Conservation (phyloP, 2,888 invertebrate species). For the Barypeithes pellucidus region DNA sequence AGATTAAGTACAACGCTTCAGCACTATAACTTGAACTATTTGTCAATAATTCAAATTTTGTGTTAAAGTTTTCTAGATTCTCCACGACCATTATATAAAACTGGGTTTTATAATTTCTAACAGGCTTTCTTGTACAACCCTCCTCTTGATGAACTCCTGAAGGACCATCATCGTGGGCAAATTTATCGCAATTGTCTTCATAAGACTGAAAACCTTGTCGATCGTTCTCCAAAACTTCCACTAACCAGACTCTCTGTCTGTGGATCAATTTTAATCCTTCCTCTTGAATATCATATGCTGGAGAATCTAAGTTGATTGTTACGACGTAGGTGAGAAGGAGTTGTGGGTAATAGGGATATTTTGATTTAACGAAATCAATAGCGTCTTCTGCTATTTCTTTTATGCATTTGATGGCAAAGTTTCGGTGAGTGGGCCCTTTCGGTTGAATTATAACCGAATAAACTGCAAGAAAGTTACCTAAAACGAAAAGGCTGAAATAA, state of each 20-base stretch:
- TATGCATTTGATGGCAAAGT: conserved; percentile 31
- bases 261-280: conserved; percentile 29
- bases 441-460: conserved; percentile 17
- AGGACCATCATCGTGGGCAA: neutral
- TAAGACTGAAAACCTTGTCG: conserved; percentile 36
- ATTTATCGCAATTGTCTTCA: conserved; percentile 25
- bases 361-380: conserved; percentile 16
- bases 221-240: conserved; percentile 37
- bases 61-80: conserved; percentile 15
- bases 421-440: conserved; percentile 25
- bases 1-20: conserved; percentile 42
- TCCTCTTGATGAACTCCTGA: neutral
- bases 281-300: conserved; percentile 30
- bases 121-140: conserved; percentile 27
- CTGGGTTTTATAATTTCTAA: conserved; percentile 29
- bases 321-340: conserved; percentile 34
- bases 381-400: conserved; percentile 28
- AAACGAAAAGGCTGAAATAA: neutral
- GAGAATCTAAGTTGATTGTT: conserved; percentile 3
- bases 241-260: conserved; percentile 25
- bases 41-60: conserved; percentile 21
- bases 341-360: neutral
- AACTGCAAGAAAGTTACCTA: neutral
- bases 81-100: conserved; percentile 45
- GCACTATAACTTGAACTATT: conserved; percentile 24